Conservation (phyloP, 2,113 vertebrate genomes). For the Myotis brandtii region DNA sequence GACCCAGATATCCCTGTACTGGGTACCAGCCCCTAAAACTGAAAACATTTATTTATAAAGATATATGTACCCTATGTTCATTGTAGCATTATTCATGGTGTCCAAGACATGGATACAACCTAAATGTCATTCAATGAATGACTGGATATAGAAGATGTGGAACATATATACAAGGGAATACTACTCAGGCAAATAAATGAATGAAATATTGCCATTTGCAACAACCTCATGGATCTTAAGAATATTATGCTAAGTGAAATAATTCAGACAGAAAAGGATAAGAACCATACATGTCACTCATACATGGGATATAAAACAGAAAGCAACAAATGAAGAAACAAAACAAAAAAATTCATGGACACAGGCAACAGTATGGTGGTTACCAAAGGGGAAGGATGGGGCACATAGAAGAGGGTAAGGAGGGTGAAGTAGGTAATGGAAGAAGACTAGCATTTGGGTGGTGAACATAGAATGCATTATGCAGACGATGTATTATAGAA, state of each 20-base stretch:
- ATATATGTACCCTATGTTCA: background rate
- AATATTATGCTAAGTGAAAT: background rate
- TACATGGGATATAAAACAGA: background rate
- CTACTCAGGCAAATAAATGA: background rate
- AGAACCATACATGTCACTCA: background rate
- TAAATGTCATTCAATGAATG: background rate
- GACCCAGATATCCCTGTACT: background rate
- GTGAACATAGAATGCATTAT: background rate
- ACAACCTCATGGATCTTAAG: background rate
- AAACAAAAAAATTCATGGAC: background rate
- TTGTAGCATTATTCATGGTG: background rate
- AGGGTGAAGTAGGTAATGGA: background rate
- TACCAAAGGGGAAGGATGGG: background rate
- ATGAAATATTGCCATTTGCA: background rate
- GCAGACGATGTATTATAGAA: background rate
- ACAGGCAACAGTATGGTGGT: background rate
- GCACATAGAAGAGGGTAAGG: background rate
- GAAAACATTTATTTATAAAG: background rate
- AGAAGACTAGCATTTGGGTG: background rate
- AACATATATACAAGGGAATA: background rate
- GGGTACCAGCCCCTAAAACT: background rate
- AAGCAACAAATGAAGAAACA: background rate
- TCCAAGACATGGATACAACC: background rate
- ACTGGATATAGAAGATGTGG: background rate
- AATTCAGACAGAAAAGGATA: background rate